Evolutionary conservation across 2,888 invertebrate genomes (phyloP).

Genomic region (Aspidiotus rigidus): DNA sequence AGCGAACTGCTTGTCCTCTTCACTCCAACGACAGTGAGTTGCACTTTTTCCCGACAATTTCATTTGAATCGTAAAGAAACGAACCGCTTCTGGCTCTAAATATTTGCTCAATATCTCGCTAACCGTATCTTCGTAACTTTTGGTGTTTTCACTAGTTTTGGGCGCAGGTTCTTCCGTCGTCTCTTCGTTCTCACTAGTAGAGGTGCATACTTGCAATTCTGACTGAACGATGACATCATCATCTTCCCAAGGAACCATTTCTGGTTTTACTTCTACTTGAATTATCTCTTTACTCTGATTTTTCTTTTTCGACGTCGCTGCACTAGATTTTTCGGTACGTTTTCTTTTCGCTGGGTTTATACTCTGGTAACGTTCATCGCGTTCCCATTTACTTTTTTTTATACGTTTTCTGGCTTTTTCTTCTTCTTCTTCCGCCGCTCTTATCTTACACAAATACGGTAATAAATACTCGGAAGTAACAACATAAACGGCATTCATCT

Average conservation of each 20-base stretch:
- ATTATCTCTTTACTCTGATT: not conserved
- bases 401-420: not conserved
- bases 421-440: conserved; percentile 26
- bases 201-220: no score
- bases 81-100: conserved; percentile 26
- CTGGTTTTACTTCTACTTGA: not conserved
- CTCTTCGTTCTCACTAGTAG: no score
- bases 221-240: not conserved
- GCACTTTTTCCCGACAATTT: conserved; percentile 19
- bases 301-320: not conserved
- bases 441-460: conserved; percentile 24
- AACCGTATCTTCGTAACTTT: conserved; percentile 9
- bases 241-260: not conserved
- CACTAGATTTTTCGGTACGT: not conserved
- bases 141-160: no score
- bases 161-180: no score
- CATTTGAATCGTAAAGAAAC: conserved; percentile 29
- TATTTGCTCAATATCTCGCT: conserved; percentile 17
- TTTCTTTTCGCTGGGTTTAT: not conserved
- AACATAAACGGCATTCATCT: conserved; percentile 17
- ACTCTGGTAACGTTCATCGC: not conserved
- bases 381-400: not conserved
- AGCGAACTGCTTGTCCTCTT: conserved; percentile 28
- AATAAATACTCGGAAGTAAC: conserved; percentile 24
- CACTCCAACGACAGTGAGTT: conserved; percentile 20